phyloP scores from a whole-genome alignment of 2,888 invertebrate genomes.

The Rhamphomyia laevipes region DNA sequence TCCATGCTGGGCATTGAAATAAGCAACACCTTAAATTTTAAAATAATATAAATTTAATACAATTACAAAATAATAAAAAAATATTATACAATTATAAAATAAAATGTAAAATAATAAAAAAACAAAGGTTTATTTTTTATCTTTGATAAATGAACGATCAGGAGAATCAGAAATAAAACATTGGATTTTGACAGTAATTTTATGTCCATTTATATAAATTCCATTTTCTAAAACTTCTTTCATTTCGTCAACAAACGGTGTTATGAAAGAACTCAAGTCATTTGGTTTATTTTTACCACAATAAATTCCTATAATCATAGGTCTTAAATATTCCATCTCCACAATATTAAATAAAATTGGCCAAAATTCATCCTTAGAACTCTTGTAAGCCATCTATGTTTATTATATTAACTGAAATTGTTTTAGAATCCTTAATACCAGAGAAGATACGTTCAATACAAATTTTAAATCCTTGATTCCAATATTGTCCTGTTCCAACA shows the following conservation, averaged over 20 bases:
- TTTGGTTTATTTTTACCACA: background rate
- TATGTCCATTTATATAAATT: no score
- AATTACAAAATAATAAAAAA: no score
- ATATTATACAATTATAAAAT: no score
- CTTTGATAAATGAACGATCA: background rate
- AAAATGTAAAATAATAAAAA: no score
- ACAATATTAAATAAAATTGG: background rate
- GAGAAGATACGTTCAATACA: background rate
- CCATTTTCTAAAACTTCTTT: no score
- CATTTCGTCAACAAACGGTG: no score
- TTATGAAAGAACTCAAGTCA: no score
- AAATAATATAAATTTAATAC: background rate
- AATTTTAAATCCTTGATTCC: background rate
- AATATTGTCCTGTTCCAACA: no score
- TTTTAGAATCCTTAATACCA: background rate
- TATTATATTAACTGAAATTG: background rate
- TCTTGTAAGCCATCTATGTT: background rate
- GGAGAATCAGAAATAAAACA: background rate
- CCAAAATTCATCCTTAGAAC: background rate
- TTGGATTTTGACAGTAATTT: no score
- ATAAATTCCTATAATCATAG: background rate
- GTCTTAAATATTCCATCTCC: background rate
- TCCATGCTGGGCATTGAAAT: background rate
- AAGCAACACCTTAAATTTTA: background rate
- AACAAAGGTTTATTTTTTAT: no score